Evolutionary conservation across 2,888 invertebrate species (phyloP).

Genomic region (Stictocephala bisonia): DNA sequence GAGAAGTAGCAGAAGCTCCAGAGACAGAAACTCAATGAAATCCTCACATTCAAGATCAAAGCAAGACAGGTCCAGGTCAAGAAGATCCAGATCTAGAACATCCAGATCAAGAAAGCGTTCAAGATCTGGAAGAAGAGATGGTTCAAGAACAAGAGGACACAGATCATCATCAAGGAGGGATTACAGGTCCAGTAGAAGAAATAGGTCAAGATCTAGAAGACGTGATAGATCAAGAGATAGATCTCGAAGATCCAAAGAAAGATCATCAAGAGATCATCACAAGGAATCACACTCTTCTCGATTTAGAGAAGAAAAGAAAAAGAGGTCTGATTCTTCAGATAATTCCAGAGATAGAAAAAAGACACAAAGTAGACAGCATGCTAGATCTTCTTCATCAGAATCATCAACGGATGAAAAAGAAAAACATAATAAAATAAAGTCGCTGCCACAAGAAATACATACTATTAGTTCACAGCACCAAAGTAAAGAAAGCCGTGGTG

Average conservation of each 20-base stretch:
- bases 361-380: constrained; percentile 46
- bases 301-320: not conserved
- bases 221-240: constrained; percentile 46
- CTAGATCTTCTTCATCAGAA: constrained; percentile 31
- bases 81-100: constrained; percentile 5
- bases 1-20: constrained; percentile 31
- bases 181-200: constrained; percentile 22
- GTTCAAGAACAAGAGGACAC: not conserved
- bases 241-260: constrained; percentile 47
- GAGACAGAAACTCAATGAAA: constrained; percentile 1
- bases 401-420: not conserved
- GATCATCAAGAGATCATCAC: constrained; percentile 43
- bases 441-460: not conserved
- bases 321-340: constrained; percentile 41
- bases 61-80: constrained; percentile 44
- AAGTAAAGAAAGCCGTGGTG: constrained; percentile 30
- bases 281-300: constrained; percentile 39
- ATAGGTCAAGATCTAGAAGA: constrained; percentile 18
- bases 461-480: no score
- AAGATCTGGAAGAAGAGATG: constrained; percentile 14
- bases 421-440: not conserved
- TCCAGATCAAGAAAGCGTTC: constrained; percentile 9
- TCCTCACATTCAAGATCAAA: constrained; percentile 28
- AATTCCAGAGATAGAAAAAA: constrained; percentile 27
- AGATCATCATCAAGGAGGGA: not conserved